These are phyloP conservation scores for Terrapene triunguis DNA, from an alignment of 2,113 vertebrate species.

Conservation along the genomic window DNA sequence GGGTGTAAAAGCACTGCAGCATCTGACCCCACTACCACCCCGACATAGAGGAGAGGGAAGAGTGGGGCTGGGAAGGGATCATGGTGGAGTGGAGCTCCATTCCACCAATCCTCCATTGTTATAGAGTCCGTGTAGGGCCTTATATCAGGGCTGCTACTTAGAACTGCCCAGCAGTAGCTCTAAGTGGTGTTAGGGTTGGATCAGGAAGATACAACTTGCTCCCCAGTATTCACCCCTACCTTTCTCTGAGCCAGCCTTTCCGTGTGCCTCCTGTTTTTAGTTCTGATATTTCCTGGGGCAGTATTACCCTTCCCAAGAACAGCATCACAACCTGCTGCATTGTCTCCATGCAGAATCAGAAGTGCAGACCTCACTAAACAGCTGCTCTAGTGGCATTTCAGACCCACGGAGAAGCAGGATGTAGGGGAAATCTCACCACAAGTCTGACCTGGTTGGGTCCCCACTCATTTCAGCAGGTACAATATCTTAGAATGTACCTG, in stretches of 20 bases:
- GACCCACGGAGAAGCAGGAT: not conserved
- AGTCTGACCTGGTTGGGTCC: not conserved
- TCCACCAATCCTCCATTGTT: not conserved
- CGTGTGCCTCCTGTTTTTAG: not conserved
- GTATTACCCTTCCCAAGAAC: not conserved
- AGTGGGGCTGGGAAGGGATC: not conserved
- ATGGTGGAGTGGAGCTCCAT: not conserved
- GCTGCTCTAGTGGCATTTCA: not conserved
- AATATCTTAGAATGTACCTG: not conserved
- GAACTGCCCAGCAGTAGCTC: not conserved
- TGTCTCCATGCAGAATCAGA: not conserved
- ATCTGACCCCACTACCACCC: not conserved
- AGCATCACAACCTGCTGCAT: not conserved
- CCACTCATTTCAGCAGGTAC: not conserved
- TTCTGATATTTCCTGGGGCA: not conserved
- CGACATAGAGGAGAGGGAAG: not conserved
- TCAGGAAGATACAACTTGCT: not conserved
- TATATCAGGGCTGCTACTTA: not conserved
- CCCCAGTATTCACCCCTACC: not conserved
- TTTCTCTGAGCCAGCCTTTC: not conserved
- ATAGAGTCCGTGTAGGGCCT: not conserved
- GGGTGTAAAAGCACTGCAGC: not conserved
- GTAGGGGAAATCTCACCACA: not conserved
- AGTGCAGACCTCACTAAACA: not conserved
- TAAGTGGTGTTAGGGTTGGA: not conserved